Evolutionary conservation across 2,113 vertebrate species (phyloP).

Genomic region (Panurus biarmicus): DNA sequence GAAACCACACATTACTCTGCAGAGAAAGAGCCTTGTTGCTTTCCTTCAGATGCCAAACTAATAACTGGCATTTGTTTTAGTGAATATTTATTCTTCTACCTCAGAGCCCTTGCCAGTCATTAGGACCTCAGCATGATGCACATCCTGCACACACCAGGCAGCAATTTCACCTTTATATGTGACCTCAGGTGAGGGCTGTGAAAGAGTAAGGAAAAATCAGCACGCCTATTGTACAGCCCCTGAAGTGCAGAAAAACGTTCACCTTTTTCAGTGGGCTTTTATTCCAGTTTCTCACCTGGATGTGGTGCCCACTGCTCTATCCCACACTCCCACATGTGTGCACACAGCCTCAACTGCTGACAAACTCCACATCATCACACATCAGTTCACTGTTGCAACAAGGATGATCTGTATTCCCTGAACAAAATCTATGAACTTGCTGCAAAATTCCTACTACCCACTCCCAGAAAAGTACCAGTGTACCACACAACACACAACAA

Average conservation of each 20-base stretch:
- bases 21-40: not conserved
- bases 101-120: not conserved
- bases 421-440: not conserved
- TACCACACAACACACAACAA: not conserved
- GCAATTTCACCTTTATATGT: not conserved
- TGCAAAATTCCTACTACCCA: not conserved
- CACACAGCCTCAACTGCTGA: not conserved
- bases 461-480: not conserved
- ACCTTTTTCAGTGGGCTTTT: not conserved
- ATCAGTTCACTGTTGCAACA: not conserved
- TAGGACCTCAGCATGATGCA: not conserved
- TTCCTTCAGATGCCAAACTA: not conserved
- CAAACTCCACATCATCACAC: not conserved
- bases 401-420: not conserved
- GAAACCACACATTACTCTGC: not conserved
- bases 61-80: not conserved
- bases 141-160: not conserved
- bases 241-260: not conserved
- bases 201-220: not conserved
- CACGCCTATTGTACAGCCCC: not conserved
- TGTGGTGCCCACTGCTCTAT: not conserved
- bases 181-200: not conserved
- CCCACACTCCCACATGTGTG: rapidly evolving
- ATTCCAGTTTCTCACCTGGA: not conserved
- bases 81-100: not conserved